These are phyloP conservation scores for Ammodytes marinus DNA, from an alignment of 2,113 vertebrate species.

Conservation along the genomic window DNA sequence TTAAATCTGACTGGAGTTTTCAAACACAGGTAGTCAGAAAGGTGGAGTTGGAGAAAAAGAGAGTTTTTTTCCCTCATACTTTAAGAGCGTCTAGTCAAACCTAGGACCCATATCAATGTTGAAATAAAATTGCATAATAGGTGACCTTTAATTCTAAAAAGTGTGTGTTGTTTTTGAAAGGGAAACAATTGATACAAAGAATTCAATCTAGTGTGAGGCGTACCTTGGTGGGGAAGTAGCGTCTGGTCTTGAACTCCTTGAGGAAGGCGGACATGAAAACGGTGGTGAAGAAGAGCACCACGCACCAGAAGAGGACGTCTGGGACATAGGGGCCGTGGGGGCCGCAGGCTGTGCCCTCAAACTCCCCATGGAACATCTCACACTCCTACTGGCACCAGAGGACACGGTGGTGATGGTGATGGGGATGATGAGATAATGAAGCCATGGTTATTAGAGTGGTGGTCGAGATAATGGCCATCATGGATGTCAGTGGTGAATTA, in stretches of 20 bases:
- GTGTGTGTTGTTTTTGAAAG: background rate
- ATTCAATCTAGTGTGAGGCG: background rate
- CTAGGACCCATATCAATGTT: too few species aligned
- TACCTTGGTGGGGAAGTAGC: conserved; percentile 99
- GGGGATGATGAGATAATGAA: conserved; percentile 8
- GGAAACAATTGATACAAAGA: background rate
- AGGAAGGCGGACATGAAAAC: conserved; percentile 95
- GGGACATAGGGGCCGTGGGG: conserved; percentile 96
- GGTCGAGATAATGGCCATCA: conserved; percentile 10
- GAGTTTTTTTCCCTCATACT: too few species aligned
- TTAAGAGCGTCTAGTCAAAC: too few species aligned
- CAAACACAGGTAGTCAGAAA: too few species aligned
- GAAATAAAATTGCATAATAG: too few species aligned
- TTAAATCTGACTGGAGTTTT: too few species aligned
- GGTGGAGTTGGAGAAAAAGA: too few species aligned
- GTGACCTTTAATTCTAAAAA: too few species aligned
- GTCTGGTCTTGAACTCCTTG: conserved; percentile 98
- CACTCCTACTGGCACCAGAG: conserved; percentile 88
- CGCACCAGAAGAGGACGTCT: conserved; percentile 98
- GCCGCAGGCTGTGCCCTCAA: conserved; percentile 91
- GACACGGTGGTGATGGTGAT: conserved; percentile 24
- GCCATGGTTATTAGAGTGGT: conserved; percentile 4
- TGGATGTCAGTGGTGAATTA: conserved; percentile 30
- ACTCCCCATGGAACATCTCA: conserved; percentile 89
- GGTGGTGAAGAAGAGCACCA: conserved; percentile 97